These are phyloP conservation scores for Tragopan temminckii DNA, from an alignment of 2,797 vertebrate species.

Conservation along the genomic window DNA sequence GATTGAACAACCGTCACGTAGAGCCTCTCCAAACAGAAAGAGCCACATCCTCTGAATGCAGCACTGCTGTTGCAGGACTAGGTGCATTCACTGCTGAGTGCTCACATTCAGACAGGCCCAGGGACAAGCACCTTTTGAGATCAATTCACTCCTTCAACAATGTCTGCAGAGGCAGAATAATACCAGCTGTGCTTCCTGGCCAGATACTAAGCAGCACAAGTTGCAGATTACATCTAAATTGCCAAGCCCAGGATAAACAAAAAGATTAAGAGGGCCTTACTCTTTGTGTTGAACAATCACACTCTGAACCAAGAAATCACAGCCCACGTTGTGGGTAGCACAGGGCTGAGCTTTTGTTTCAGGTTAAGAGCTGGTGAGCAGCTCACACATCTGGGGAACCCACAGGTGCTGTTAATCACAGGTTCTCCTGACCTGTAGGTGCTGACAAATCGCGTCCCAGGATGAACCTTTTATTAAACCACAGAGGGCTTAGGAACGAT, in stretches of 20 bases:
- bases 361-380: neutral
- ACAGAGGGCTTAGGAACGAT: neutral
- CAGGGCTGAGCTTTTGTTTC: neutral
- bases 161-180: conserved; percentile 27
- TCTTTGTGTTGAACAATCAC: conserved; percentile 39
- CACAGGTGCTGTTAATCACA: conserved; percentile 58
- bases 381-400: conserved; percentile 54
- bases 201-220: neutral
- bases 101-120: neutral
- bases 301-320: conserved; percentile 50
- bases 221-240: conserved; percentile 60
- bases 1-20: rapidly evolving
- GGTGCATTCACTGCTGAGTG: neutral
- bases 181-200: conserved; percentile 47
- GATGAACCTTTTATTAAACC: conserved; percentile 68
- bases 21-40: neutral
- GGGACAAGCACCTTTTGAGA: neutral
- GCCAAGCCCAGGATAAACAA: conserved; percentile 63
- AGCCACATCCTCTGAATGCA: neutral
- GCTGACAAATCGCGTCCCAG: conserved; percentile 69
- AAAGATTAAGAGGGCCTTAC: conserved; percentile 64
- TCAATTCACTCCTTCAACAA: neutral
- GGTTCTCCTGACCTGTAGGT: conserved; percentile 57
- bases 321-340: neutral
- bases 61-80: rapidly evolving